Conservation (phyloP, 2,888 invertebrate genomes). For the Conus canariensis region DNA sequence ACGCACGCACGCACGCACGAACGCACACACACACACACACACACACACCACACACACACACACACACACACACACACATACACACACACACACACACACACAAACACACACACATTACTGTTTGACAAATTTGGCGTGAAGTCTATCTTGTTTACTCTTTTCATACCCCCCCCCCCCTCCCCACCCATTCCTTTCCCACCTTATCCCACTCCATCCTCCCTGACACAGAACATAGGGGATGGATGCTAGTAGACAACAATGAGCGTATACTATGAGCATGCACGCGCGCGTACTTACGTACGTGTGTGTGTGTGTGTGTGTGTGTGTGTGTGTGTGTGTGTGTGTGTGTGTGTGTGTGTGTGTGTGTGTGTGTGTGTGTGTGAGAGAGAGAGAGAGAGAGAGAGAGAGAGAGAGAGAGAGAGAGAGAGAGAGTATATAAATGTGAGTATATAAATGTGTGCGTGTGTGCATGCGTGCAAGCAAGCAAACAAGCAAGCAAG, state of each 20-base stretch:
- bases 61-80: background rate
- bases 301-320: background rate
- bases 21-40: too few species aligned
- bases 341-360: conserved; percentile 18
- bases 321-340: conserved; percentile 17
- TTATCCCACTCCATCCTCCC: background rate
- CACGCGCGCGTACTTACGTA: background rate
- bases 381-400: too few species aligned
- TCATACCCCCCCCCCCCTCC: background rate
- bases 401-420: too few species aligned
- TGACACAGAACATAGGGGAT: background rate
- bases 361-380: background rate
- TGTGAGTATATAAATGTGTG: background rate
- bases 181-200: background rate
- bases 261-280: too few species aligned
- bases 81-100: conserved; percentile 24
- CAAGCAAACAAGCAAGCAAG: background rate
- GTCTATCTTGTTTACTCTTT: background rate
- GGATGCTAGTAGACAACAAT: too few species aligned
- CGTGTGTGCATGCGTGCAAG: background rate
- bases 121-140: too few species aligned
- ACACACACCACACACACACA: background rate
- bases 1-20: too few species aligned
- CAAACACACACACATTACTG: background rate
- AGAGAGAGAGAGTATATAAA: background rate